phyloP scores from a whole-genome alignment of 92 coral and sea anemone species.

The Palythoa heliodiscus region DNA sequence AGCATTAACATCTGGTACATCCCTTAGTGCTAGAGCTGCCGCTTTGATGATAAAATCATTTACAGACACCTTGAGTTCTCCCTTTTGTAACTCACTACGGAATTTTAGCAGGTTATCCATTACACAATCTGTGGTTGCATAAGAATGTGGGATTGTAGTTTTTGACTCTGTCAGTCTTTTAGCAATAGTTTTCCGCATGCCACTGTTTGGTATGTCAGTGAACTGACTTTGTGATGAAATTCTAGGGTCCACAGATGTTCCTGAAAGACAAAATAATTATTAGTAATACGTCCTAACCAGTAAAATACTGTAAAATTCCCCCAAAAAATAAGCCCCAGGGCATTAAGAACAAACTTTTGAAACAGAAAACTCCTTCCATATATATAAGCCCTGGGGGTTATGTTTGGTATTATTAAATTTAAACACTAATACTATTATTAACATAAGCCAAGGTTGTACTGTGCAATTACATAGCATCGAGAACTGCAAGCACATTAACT shows the following conservation, averaged over 20 bases:
- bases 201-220: slow-evolving; percentile 69
- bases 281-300: no score
- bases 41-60: slow-evolving; percentile 93
- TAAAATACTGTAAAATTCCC: no score
- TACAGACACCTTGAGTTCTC: slow-evolving; percentile 69
- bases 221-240: slow-evolving; percentile 26
- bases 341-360: no score
- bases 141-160: slow-evolving; percentile 85
- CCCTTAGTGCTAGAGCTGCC: slow-evolving; percentile 71
- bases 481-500: no score
- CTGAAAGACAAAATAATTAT: slow-evolving; percentile 38
- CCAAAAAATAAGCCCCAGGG: no score
- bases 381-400: no score
- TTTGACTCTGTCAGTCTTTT: slow-evolving; percentile 86
- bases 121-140: slow-evolving; percentile 77
- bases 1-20: slow-evolving; percentile 82
- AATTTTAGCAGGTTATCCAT: slow-evolving; percentile 67
- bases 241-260: slow-evolving; percentile 8
- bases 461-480: no score
- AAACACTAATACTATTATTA: no score
- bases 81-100: slow-evolving; percentile 63
- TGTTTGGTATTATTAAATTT: no score
- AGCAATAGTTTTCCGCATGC: slow-evolving; percentile 80
- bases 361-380: no score
- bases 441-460: no score